Base-by-base conservation (phyloP, 2,113 vertebrate species). In the Melanerpes formicivorus region DNA sequence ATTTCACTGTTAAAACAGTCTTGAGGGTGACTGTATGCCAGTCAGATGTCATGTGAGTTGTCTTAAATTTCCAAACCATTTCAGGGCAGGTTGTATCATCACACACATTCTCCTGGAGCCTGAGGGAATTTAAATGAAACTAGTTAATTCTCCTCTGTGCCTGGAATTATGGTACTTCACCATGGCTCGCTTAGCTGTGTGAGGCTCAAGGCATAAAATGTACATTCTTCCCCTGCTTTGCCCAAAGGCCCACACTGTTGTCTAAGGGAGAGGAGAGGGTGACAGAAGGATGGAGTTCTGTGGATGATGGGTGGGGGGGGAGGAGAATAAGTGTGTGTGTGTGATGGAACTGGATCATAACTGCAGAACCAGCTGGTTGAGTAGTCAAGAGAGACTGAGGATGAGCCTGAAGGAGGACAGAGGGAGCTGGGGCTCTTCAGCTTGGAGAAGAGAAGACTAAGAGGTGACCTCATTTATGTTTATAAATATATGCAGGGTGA, bases 301-400 rank as follows among this genome's bases (percentile, higher is more conserved):
- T 4, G 50, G 58, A 3, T 19, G 26, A 4, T 25, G 18, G 14
- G 40, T 44, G 42, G 46, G 59, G 42, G 42, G 42, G 40, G 40
- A 40, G 40, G 40, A 46, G n/a, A 29, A 55, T 63, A 29, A 30
- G 18, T 4, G 9, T 19, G 15, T 40, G 40, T 6, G 3, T 10
- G 59, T 1, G 3, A 29, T 14, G 37, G 23, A 48, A 13, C 13
- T 4, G 59, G 18, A 9, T 23, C 11, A 1, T 4, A 44, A 8
- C 1, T 48, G 60, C 67, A 44, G n/a, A 4, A 10, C 29, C 2
- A 72, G 42, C 40, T 6, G 25, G 4, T 13, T 13, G 27, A 23
- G 3, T 1, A 4, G 19, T 0, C 14, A 2, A 3, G 44, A 18
- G 11, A 76, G 6, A 12, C 16, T 0, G 3, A 34, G 42, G 34